Conservation (phyloP, 2,888 invertebrate genomes). For the Spicauda simplicius region DNA sequence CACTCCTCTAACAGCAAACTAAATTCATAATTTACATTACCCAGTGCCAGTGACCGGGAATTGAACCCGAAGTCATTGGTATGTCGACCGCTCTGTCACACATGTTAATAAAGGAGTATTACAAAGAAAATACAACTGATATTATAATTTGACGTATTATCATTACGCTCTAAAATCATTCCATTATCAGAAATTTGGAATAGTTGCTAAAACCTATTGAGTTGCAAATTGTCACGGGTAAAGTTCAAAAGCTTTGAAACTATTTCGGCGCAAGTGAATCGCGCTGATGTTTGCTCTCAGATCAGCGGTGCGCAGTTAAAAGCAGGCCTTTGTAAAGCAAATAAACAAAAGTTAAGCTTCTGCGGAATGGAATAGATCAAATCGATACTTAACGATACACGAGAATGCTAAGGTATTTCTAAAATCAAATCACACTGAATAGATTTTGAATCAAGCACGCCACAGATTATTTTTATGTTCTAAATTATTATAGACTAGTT, state of each 20-base stretch:
- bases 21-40: too few species aligned
- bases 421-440: conserved; percentile 6
- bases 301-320: conserved; percentile 63
- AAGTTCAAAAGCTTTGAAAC: conserved; percentile 28
- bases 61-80: too few species aligned
- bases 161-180: neutral
- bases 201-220: neutral
- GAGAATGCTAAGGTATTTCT: neutral
- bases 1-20: too few species aligned
- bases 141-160: too few species aligned
- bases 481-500: too few species aligned
- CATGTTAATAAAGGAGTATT: too few species aligned
- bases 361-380: conserved; percentile 37
- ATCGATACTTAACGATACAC: neutral
- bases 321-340: conserved; percentile 56
- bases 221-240: neutral
- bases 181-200: neutral
- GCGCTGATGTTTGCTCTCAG: conserved; percentile 55
- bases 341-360: conserved; percentile 55
- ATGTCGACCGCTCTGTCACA: too few species aligned
- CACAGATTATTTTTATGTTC: too few species aligned
- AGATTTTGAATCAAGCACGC: neutral
- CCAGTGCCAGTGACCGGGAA: too few species aligned
- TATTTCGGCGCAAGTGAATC: conserved; percentile 54
- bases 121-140: too few species aligned